These are phyloP conservation scores for Melieria omissa DNA, from an alignment of 2,888 invertebrate species.

Conservation along the genomic window DNA sequence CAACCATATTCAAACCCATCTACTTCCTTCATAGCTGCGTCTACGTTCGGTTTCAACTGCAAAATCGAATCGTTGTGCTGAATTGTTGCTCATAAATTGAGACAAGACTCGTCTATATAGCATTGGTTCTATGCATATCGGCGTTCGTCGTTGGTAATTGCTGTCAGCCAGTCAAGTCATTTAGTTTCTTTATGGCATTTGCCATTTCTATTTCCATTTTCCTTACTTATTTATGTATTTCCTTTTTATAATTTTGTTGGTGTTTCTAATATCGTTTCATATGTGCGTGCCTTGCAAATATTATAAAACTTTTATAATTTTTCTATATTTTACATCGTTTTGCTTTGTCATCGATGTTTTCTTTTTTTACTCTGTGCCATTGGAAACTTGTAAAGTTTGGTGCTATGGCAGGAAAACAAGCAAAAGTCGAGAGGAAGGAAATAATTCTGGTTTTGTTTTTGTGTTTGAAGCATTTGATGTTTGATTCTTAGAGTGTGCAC, in stretches of 20 bases:
- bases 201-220: neutral
- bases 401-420: too few relatives aligned
- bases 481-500: too few relatives aligned
- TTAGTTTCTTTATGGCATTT: neutral
- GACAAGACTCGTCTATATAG: too few relatives aligned
- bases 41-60: conserved; percentile 6
- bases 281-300: neutral
- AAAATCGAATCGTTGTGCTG: neutral
- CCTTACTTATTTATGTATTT: neutral
- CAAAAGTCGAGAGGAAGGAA: too few relatives aligned
- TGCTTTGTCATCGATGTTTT: neutral
- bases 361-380: too few relatives aligned
- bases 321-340: conserved; percentile 23
- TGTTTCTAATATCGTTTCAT: neutral
- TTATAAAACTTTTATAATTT: conserved; percentile 31
- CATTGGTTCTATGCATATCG: too few relatives aligned
- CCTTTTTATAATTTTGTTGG: neutral
- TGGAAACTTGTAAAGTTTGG: too few relatives aligned
- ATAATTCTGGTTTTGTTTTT: too few relatives aligned
- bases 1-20: too few relatives aligned
- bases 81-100: too few relatives aligned
- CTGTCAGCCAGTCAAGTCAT: conserved; percentile 31
- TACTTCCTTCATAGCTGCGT: neutral
- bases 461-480: too few relatives aligned
- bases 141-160: conserved; percentile 29